A percentile compares a stretch with the other conserved stretches of the same genome.
Conservation (phyloP, 2,113 vertebrate genomes). For the Petromus typicus region DNA sequence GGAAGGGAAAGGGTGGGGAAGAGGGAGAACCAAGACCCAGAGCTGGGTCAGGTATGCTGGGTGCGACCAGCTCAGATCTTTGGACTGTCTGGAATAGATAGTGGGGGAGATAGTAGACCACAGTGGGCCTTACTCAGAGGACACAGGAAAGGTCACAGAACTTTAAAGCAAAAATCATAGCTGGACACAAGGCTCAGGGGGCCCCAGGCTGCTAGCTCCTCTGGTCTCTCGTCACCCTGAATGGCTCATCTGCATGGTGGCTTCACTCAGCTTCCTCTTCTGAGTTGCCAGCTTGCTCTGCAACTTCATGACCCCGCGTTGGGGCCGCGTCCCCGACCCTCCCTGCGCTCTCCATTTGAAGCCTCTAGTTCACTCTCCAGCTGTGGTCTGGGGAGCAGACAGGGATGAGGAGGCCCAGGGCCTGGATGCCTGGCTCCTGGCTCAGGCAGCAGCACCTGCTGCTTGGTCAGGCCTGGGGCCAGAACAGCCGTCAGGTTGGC, state of each 20-base stretch:
- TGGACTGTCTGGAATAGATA: neutral
- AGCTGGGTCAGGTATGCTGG: neutral
- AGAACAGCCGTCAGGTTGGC: neutral
- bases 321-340: too few relatives aligned
- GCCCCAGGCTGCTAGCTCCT: neutral
- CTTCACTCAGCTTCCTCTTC: neutral
- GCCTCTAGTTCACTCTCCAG: too few relatives aligned
- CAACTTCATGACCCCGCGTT: rapidly evolving
- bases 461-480: neutral
- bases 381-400: rapidly evolving
- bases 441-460: neutral
- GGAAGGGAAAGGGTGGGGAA: rapidly evolving
- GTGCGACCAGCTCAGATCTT: neutral
- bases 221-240: neutral
- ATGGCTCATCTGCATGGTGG: neutral
- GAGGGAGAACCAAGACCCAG: neutral
- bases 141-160: neutral
- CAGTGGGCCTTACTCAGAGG: neutral
- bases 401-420: neutral
- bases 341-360: neutral
- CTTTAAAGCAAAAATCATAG: rapidly evolving
- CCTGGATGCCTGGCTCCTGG: neutral
- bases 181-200: rapidly evolving
- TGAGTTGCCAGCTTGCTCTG: rapidly evolving
- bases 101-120: neutral